Evolutionary conservation across 2,113 vertebrate genomes (phyloP).

Genomic region (Bujurquina vittata): DNA sequence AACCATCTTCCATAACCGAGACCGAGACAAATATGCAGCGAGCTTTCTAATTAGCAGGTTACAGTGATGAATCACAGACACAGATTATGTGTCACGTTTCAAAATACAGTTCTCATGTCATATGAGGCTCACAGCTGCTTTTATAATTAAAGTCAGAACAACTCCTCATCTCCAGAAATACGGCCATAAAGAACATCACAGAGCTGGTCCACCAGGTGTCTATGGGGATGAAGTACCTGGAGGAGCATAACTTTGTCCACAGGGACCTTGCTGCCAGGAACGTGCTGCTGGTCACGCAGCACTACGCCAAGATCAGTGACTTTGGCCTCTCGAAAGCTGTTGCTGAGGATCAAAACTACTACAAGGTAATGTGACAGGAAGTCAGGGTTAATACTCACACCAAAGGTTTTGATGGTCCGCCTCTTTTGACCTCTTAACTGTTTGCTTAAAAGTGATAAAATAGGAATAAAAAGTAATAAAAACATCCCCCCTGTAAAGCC

Average conservation of each 20-base stretch:
- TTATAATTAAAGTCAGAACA: background rate
- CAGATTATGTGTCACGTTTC: background rate
- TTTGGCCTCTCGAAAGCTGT: slow-evolving; percentile 98
- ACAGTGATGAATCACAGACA: background rate
- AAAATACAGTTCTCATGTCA: background rate
- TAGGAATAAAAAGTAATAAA: background rate
- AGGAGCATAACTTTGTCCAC: slow-evolving; percentile 96
- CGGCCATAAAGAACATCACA: slow-evolving; percentile 89
- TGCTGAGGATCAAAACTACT: slow-evolving; percentile 80
- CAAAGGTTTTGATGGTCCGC: background rate
- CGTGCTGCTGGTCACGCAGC: slow-evolving; percentile 94
- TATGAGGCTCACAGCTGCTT: background rate
- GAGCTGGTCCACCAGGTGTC: slow-evolving; percentile 96
- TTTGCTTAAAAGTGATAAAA: background rate
- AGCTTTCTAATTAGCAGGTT: background rate
- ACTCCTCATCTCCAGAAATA: slow-evolving; percentile 77
- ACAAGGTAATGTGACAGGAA: slow-evolving; percentile 51
- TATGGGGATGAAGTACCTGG: slow-evolving; percentile 98
- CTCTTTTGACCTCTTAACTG: background rate
- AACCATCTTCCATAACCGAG: no score
- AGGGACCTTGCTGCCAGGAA: slow-evolving; percentile 97
- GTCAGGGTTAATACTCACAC: background rate
- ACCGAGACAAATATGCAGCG: background rate
- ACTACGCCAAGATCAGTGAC: slow-evolving; percentile 99
- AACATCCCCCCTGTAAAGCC: no score